A percentile compares a stretch with the other conserved stretches of the same genome.
Evolutionary conservation across 2,888 invertebrate species (phyloP).

Genomic region (Tryphoninae sp.): DNA sequence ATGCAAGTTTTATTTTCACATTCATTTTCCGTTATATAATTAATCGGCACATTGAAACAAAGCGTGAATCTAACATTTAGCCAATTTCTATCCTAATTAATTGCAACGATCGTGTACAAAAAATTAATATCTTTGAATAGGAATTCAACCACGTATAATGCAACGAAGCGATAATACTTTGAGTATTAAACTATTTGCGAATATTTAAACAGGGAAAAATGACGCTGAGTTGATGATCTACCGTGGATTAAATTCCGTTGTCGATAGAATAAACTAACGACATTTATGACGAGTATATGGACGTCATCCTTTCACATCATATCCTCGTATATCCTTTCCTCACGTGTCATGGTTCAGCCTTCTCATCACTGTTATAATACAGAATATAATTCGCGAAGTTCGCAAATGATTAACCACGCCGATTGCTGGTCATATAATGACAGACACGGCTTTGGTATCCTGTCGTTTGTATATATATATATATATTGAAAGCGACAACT

Average conservation of each 20-base stretch:
- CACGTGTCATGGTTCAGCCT: neutral
- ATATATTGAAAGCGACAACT: conserved; percentile 19
- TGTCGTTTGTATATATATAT: neutral
- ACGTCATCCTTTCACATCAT: conserved; percentile 41
- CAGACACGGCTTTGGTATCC: conserved; percentile 22
- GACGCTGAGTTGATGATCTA: too few relatives aligned
- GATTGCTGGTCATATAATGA: conserved; percentile 36
- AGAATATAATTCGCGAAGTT: conserved; percentile 37
- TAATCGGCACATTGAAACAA: too few relatives aligned
- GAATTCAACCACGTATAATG: too few relatives aligned
- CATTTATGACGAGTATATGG: conserved; percentile 2
- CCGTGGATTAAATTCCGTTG: neutral
- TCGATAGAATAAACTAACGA: neutral
- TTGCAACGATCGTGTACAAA: too few relatives aligned
- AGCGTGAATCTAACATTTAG: too few relatives aligned
- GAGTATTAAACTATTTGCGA: too few relatives aligned
- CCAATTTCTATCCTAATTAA: too few relatives aligned
- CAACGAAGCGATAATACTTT: too few relatives aligned
- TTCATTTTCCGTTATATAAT: too few relatives aligned
- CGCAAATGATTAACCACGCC: conserved; percentile 39
- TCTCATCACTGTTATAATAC: conserved; percentile 14
- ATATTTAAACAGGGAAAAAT: too few relatives aligned
- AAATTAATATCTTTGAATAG: too few relatives aligned
- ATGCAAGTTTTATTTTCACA: too few relatives aligned
- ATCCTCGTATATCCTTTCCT: conserved; percentile 14